Evolutionary conservation across 1,140 invertebrate genomes (phyloP).

Genomic region (Araneus ventricosus): DNA sequence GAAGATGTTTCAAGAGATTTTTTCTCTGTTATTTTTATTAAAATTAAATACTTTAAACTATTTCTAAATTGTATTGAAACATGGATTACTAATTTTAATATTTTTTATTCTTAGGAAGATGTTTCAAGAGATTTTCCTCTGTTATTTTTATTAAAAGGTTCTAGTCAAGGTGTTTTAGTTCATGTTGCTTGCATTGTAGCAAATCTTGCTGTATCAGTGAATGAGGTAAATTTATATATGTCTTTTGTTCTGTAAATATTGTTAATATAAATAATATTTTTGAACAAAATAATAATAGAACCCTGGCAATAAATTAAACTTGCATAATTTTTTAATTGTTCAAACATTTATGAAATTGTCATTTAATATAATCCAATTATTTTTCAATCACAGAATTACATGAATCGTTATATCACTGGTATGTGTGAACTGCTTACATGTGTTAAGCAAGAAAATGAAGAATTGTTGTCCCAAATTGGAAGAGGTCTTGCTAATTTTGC

Average conservation of each 20-base stretch:
- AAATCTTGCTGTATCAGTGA: constrained; percentile 44
- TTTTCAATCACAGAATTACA: constrained; percentile 1
- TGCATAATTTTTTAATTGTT: neutral
- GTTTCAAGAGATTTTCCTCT: constrained; percentile 22
- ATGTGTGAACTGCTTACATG: constrained; percentile 57
- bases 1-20: constrained; percentile 40
- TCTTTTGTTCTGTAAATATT: neutral
- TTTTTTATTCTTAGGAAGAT: constrained; percentile 54
- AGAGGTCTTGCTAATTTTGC: constrained; percentile 69
- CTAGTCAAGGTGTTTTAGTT: constrained; percentile 46
- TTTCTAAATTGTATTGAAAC: too few species aligned
- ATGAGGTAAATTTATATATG: neutral
- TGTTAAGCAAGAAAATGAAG: constrained; percentile 36
- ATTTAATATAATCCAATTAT: neutral
- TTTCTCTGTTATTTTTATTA: constrained; percentile 41
- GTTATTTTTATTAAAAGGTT: constrained; percentile 52
- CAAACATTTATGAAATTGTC: neutral
- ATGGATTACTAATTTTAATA: neutral
- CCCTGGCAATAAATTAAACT: too few species aligned
- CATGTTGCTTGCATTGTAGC: constrained; percentile 58
- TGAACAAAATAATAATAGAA: neutral
- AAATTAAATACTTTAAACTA: too few species aligned
- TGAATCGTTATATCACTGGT: constrained; percentile 40
- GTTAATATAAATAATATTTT: neutral
- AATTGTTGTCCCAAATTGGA: constrained; percentile 51